Conservation (phyloP, 2,888 invertebrate species). For the Myopa testacea region DNA sequence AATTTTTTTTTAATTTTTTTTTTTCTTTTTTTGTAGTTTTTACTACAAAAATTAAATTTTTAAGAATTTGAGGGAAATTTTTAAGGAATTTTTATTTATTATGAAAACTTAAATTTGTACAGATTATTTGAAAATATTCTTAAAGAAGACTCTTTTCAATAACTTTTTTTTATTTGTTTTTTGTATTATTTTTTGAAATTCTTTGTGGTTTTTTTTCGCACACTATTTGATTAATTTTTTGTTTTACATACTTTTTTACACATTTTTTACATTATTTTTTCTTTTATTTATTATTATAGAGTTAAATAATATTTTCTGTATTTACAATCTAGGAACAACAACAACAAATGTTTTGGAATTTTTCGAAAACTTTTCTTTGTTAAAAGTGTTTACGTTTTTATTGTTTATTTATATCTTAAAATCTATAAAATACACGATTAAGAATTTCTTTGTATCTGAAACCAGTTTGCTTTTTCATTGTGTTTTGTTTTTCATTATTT, state of each 20-base stretch:
- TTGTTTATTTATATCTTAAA: constrained; percentile 11
- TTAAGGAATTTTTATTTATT: too few species aligned
- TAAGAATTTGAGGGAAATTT: too few species aligned
- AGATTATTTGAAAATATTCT: too few species aligned
- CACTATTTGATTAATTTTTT: too few species aligned
- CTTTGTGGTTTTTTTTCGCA: too few species aligned
- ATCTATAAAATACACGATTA: constrained; percentile 22
- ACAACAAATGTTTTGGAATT: neutral
- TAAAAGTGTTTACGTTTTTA: neutral
- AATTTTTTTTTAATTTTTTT: too few species aligned
- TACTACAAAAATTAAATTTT: too few species aligned
- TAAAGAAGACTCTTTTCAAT: too few species aligned
- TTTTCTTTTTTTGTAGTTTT: too few species aligned
- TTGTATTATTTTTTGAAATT: too few species aligned
- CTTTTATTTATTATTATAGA: neutral
- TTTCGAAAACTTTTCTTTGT: neutral
- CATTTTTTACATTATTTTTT: neutral
- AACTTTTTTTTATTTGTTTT: too few species aligned
- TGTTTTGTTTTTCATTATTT: neutral
- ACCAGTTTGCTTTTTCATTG: constrained; percentile 41
- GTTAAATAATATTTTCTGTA: neutral
- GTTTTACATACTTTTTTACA: neutral
- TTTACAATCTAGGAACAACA: neutral
- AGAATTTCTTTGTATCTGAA: constrained; percentile 42
- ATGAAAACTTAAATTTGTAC: too few species aligned